phyloP scores from a whole-genome alignment of 92 coral and sea anemone genomes.

The Micromussa lordhowensis region DNA sequence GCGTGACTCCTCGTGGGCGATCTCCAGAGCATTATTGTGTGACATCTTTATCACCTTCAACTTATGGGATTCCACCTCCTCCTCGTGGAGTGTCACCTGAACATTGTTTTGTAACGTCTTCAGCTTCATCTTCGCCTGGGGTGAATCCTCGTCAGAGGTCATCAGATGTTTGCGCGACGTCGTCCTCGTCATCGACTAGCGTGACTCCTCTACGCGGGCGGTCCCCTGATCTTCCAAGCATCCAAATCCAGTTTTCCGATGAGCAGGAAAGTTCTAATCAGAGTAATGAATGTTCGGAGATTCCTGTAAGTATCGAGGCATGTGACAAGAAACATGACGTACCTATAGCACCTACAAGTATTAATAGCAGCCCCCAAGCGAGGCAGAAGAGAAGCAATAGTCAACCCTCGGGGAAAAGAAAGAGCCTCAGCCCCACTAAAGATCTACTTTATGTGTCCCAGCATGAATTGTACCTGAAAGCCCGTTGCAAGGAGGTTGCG shows the following conservation, averaged over 20 bases:
- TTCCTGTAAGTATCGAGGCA: slow-evolving; percentile 35
- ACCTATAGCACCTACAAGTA: neutral
- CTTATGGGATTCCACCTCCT: neutral
- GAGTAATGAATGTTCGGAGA: slow-evolving; percentile 14
- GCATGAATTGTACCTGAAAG: neutral
- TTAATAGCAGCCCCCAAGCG: neutral
- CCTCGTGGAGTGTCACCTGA: slow-evolving; percentile 11
- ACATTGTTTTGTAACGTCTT: neutral
- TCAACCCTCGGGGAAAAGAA: neutral
- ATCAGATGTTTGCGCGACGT: neutral
- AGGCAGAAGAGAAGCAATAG: neutral
- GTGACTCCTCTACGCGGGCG: slow-evolving; percentile 1
- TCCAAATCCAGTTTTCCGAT: slow-evolving; percentile 3
- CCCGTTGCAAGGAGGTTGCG: neutral
- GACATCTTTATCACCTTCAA: neutral
- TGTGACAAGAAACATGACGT: slow-evolving; percentile 3
- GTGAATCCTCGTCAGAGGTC: neutral
- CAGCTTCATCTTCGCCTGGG: neutral
- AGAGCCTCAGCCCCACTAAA: neutral
- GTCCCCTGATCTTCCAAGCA: slow-evolving; percentile 16
- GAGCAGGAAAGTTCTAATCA: slow-evolving; percentile 26
- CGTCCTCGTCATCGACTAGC: neutral
- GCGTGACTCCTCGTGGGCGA: slow-evolving; percentile 7
- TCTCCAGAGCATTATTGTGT: slow-evolving; percentile 1
- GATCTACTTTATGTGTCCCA: neutral